A percentile compares a stretch with the other conserved stretches of the same genome.
Conservation (phyloP, 2,797 vertebrate genomes). For the Characodon lateralis region DNA sequence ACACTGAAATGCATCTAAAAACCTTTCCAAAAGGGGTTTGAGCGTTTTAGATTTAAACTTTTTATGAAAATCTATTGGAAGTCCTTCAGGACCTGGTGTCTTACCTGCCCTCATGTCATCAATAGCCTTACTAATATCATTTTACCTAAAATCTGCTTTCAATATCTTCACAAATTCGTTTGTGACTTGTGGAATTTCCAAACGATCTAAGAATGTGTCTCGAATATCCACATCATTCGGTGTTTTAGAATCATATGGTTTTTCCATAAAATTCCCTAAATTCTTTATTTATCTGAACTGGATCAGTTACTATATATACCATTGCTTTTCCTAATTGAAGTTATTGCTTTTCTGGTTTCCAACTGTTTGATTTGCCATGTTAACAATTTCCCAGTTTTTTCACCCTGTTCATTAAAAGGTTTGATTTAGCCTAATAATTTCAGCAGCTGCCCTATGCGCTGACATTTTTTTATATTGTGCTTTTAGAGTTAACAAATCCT, state of each 20-base stretch:
- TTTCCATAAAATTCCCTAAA: not conserved
- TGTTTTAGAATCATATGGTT: not conserved
- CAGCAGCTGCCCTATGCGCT: not conserved
- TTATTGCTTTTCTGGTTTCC: conserved; percentile 3
- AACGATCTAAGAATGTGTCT: not conserved
- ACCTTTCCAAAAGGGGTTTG: conserved; percentile 5
- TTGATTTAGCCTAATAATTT: conserved; percentile 7
- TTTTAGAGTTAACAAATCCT: not conserved
- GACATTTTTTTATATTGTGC: not conserved
- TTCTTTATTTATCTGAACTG: not conserved
- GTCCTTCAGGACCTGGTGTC: not conserved
- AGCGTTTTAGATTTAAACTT: not conserved
- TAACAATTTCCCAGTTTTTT: not conserved
- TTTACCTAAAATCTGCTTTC: not conserved
- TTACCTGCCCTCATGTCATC: not conserved
- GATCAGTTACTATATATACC: not conserved
- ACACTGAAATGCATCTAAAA: no score
- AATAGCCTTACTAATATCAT: not conserved
- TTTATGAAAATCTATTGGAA: not conserved
- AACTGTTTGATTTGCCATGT: conserved; percentile 3
- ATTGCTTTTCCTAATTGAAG: not conserved
- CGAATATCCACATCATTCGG: not conserved
- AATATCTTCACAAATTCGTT: not conserved
- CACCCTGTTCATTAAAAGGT: conserved; percentile 2
- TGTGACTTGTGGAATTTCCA: not conserved